Conservation (phyloP, 2,888 invertebrate genomes). For the Tachina lurida region DNA sequence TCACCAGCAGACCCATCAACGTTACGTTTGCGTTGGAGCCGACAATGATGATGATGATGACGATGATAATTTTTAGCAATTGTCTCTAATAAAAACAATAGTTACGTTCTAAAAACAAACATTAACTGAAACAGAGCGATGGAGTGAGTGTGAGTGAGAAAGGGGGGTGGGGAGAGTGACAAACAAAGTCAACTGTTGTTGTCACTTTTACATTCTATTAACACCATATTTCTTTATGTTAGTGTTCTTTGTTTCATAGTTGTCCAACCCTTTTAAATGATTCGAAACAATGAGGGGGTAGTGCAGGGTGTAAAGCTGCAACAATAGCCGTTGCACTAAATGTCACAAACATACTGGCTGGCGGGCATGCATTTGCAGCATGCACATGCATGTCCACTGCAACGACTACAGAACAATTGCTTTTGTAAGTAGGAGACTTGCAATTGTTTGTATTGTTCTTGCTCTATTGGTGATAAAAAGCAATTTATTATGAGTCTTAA, state of each 20-base stretch:
- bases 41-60: background rate
- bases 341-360: conserved; percentile 48
- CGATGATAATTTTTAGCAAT: conserved; percentile 23
- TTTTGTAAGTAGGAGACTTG: conserved; percentile 8
- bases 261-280: conserved; percentile 4
- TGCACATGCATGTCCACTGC: background rate
- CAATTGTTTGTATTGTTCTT: conserved; percentile 5
- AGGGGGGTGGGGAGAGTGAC: background rate
- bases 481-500: background rate
- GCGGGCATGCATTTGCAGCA: conserved; percentile 23
- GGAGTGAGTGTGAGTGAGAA: too few relatives aligned
- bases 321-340: conserved; percentile 37
- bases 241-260: background rate
- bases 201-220: conserved; percentile 57
- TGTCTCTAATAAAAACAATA: conserved; percentile 31
- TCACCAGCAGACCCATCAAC: conserved; percentile 4
- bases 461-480: conserved; percentile 21
- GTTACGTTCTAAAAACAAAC: conserved; percentile 17
- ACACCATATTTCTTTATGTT: conserved; percentile 46
- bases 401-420: conserved; percentile 33
- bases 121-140: background rate
- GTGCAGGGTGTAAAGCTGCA: background rate
- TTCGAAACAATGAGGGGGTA: background rate
- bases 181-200: conserved; percentile 46
- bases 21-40: conserved; percentile 1